Evolutionary conservation across 2,113 vertebrate species (phyloP), one percentile per base, ranked within the genome.

Genomic region (Lamprologus ornatipinnis): DNA sequence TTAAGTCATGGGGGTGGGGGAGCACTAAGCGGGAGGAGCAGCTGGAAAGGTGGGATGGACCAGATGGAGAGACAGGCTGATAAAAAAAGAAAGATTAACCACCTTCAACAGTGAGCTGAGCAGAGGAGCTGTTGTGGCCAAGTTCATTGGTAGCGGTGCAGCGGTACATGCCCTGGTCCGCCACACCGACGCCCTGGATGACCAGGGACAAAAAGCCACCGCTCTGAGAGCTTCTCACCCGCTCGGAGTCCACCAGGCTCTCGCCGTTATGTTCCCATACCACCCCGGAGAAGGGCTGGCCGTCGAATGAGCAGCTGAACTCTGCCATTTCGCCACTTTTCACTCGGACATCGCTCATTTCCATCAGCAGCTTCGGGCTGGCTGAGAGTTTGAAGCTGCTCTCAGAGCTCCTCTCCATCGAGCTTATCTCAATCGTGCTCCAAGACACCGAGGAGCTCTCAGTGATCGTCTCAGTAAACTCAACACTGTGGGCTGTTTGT

Each of bases 81-180:
- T 95, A 85, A 83, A 51, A 75, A 88, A 93, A 96, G 88, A 95
- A 95, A 96, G 94, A 97, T 96, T 96, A 97, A 96, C 94, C 97
- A 97, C 97, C 97, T 98, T 98, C 96, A 86, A 97, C 91, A 21
- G 94, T 98, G 95, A 99, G 97, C 91, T 95, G 93, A 82, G 97
- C 98, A 57, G 97, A 95, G 9, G 95, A 96, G 91, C 95, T 97
- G 95, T 94, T 97, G 84, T 97, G 94, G 93, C 97, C 97, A 1
- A 81, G 89, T 84, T 93, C 94, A 90, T 96, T 97, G 92, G 92
- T 94, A 65, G 97, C 93, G 40, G 93, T 96, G 91, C 97, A 98
- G 94, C 96, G 91, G 94, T 98, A 98, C 53, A 91, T 42, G 88
- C 97, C 97, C 96, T 97, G 96, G 91, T 98, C 97, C 78, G 88